These are phyloP conservation scores for Dendrolimus kikuchii DNA, from an alignment of 1,140 invertebrate species.

Conservation along the genomic window DNA sequence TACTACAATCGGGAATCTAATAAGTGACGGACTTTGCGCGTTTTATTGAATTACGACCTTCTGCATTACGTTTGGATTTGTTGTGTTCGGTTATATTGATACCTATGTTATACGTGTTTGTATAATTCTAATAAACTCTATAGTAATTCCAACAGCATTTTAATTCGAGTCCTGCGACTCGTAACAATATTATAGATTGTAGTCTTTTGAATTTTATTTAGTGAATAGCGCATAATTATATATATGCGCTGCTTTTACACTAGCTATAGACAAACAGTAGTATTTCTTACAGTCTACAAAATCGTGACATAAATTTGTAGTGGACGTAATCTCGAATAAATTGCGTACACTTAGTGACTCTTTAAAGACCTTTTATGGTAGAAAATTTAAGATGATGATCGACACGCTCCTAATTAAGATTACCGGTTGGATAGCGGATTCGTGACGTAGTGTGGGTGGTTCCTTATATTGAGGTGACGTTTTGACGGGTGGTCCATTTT, in stretches of 20 bases:
- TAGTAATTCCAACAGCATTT: too few relatives aligned
- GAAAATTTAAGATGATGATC: slow-evolving; percentile 70
- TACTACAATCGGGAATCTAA: too few relatives aligned
- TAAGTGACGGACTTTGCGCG: too few relatives aligned
- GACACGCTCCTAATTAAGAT: slow-evolving; percentile 70
- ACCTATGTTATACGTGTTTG: too few relatives aligned
- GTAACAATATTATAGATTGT: too few relatives aligned
- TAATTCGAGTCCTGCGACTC: too few relatives aligned
- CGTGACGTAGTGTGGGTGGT: slow-evolving; percentile 64
- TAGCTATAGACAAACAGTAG: slow-evolving; percentile 46
- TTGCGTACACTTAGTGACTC: slow-evolving; percentile 67
- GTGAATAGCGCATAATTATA: too few relatives aligned
- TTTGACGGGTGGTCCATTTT: slow-evolving; percentile 43
- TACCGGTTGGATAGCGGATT: slow-evolving; percentile 37
- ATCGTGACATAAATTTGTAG: slow-evolving; percentile 61
- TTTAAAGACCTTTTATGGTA: slow-evolving; percentile 71
- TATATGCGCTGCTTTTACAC: neutral
- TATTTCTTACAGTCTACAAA: slow-evolving; percentile 34
- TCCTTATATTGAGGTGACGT: slow-evolving; percentile 61
- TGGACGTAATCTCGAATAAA: slow-evolving; percentile 64
- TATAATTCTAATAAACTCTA: too few relatives aligned
- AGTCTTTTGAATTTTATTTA: too few relatives aligned
- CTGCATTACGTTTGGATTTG: too few relatives aligned
- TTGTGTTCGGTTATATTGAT: too few relatives aligned
- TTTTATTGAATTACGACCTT: too few relatives aligned